These are phyloP conservation scores for Vulpes lagopus DNA, from an alignment of 2,113 vertebrate genomes.

Conservation along the genomic window DNA sequence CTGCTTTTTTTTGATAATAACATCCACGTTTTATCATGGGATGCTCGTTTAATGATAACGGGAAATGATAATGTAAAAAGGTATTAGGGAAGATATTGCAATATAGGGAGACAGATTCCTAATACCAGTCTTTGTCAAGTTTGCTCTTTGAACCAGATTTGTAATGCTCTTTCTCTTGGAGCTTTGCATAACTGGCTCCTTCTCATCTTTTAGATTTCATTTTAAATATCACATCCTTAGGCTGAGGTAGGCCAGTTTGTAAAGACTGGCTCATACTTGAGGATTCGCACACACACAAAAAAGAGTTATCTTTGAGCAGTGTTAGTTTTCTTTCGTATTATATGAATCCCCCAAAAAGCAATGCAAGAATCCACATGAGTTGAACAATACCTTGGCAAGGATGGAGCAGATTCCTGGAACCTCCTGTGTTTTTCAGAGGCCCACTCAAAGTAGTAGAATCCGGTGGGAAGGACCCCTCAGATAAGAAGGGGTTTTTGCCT, in stretches of 20 bases:
- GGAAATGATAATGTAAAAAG: conserved; percentile 3
- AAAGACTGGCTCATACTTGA: not conserved
- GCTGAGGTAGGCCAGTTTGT: not conserved
- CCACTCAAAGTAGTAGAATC: not conserved
- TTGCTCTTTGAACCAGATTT: not conserved
- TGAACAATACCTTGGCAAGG: not conserved
- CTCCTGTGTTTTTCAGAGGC: not conserved
- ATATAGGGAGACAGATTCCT: not conserved
- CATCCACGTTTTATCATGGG: not conserved
- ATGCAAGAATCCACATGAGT: not conserved
- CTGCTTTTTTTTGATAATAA: not conserved
- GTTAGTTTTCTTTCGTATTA: not conserved
- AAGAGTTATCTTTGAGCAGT: not conserved
- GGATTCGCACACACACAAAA: not conserved
- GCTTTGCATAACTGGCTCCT: not conserved
- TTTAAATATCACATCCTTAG: conserved; percentile 9
- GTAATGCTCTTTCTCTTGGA: not conserved
- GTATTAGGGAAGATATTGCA: not conserved
- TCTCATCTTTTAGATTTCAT: conserved; percentile 4
- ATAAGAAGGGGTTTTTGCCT: not conserved
- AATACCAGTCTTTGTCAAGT: not conserved
- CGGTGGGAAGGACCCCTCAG: not conserved
- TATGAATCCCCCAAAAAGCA: not conserved
- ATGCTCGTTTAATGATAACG: not conserved
- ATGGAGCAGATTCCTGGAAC: not conserved